These are phyloP conservation scores for Mormyrops boulengeri DNA, from an alignment of 2,797 vertebrate species.

Conservation along the genomic window DNA sequence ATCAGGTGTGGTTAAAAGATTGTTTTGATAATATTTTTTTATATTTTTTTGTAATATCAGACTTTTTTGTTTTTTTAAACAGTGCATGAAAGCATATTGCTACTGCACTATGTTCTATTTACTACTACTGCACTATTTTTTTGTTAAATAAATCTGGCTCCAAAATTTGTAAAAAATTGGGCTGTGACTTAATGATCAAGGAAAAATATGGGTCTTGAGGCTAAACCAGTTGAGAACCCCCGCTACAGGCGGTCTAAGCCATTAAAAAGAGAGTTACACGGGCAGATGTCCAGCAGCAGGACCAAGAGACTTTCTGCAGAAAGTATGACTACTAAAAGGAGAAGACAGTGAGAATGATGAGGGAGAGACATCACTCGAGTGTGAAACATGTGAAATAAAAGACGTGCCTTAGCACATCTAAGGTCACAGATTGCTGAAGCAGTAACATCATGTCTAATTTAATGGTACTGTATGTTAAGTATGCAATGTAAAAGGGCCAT, in stretches of 20 bases:
- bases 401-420: background rate
- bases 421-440: background rate
- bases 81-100: background rate
- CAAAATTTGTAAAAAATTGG: background rate
- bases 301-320: constrained; percentile 52
- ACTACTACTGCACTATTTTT: background rate
- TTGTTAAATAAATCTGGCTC: background rate
- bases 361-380: background rate
- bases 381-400: background rate
- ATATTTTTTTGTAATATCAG: background rate
- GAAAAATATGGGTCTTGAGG: background rate
- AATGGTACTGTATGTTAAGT: background rate
- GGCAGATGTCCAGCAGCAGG: constrained; percentile 45
- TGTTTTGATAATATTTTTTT: background rate
- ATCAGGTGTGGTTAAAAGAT: background rate
- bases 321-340: constrained; percentile 20
- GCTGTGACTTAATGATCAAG: background rate
- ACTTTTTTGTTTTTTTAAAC: background rate
- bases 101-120: background rate
- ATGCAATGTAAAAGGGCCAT: background rate
- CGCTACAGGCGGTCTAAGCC: background rate
- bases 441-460: background rate
- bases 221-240: background rate
- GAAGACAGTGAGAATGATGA: background rate
- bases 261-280: constrained; percentile 45